Conservation (phyloP, 1,140 invertebrate genomes). For the Pachypeltis micranthus region DNA sequence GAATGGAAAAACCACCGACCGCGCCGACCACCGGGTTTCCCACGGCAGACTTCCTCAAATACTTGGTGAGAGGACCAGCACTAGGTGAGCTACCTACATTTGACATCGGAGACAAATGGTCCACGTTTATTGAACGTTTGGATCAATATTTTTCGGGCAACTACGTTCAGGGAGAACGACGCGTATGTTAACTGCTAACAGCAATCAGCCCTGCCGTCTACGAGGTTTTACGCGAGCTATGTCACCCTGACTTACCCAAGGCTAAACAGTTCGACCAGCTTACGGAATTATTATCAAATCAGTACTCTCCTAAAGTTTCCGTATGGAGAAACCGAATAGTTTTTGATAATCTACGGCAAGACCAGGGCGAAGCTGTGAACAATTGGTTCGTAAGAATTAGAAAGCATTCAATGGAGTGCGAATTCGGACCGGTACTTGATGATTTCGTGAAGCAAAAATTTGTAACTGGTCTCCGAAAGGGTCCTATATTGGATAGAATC, state of each 20-base stretch:
- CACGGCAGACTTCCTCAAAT: background rate
- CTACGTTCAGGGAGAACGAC: background rate
- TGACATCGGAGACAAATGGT: background rate
- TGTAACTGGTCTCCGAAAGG: background rate
- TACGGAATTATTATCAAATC: background rate
- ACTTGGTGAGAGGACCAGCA: background rate
- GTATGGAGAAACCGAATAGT: background rate
- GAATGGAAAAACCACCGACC: too few species aligned
- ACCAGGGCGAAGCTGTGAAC: background rate
- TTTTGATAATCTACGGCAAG: background rate
- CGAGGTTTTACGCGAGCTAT: background rate
- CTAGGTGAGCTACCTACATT: background rate
- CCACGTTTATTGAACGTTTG: background rate
- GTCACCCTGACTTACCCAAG: background rate
- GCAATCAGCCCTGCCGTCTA: background rate
- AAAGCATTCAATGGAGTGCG: background rate
- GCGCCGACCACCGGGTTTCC: too few species aligned
- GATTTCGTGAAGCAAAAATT: background rate
- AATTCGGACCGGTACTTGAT: background rate
- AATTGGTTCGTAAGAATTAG: slow-evolving; percentile 1
- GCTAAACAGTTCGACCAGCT: background rate
- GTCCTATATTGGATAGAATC: background rate
- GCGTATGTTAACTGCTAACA: background rate
- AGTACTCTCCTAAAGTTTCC: background rate
- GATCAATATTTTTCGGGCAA: background rate